phyloP scores from a whole-genome alignment of 2,113 vertebrate genomes.

The Oreochromis niloticus region DNA sequence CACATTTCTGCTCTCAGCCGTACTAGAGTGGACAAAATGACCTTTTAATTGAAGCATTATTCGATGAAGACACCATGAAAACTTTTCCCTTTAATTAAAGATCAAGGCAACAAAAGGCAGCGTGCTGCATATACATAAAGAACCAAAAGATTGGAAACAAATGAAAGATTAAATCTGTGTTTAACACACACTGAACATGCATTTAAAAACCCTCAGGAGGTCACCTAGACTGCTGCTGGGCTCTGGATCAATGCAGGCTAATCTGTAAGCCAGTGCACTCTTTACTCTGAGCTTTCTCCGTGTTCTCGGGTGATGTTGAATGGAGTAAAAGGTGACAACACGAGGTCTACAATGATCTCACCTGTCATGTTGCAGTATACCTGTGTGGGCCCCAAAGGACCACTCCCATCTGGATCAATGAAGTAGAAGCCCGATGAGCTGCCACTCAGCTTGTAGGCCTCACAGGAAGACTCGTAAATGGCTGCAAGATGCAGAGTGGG shows the following conservation, averaged over 20 bases:
- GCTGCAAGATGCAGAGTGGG: constrained; percentile 68
- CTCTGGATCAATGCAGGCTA: constrained; percentile 10
- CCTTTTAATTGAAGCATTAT: neutral
- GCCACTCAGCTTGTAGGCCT: constrained; percentile 88
- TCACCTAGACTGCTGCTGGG: neutral
- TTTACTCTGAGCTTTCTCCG: neutral
- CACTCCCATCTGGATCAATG: constrained; percentile 92
- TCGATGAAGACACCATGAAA: neutral
- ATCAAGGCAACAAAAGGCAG: neutral
- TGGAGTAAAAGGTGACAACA: constrained; percentile 16
- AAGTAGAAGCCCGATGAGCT: constrained; percentile 87
- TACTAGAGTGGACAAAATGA: neutral
- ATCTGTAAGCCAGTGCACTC: constrained; percentile 23
- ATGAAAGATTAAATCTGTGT: neutral
- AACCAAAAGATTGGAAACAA: neutral
- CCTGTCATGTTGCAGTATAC: constrained; percentile 97
- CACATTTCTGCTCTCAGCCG: neutral
- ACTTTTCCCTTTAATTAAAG: neutral
- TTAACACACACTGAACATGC: neutral
- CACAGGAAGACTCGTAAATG: constrained; percentile 89
- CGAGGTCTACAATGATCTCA: constrained; percentile 57
- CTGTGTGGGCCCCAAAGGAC: constrained; percentile 81
- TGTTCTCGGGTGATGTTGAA: neutral
- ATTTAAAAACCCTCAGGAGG: neutral
- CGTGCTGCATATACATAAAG: neutral